Conservation (phyloP, 2,797 vertebrate genomes). For the Sebastes steindachneri region DNA sequence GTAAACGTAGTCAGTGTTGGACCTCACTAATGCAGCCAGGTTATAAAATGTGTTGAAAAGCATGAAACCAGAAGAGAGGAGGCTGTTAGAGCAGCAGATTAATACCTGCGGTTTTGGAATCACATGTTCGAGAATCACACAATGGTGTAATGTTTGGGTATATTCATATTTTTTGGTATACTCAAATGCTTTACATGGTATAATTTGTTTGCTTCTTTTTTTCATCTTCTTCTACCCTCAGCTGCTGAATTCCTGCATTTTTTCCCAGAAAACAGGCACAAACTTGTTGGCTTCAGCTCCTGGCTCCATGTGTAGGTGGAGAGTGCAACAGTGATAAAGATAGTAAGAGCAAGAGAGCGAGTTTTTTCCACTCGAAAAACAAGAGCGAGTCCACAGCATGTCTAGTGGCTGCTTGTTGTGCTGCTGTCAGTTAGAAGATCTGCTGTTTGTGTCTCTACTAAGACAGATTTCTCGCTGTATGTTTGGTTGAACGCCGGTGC, state of each 20-base stretch:
- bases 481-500: neutral
- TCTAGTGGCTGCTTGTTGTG: constrained; percentile 65
- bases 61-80: neutral
- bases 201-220: neutral
- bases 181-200: neutral
- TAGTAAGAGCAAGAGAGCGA: constrained; percentile 70
- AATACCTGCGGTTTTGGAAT: neutral
- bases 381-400: constrained; percentile 65
- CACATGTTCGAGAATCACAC: neutral
- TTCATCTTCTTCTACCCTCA: neutral
- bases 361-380: constrained; percentile 59
- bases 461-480: constrained; percentile 24
- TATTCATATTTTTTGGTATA: no score
- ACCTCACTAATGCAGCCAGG: neutral
- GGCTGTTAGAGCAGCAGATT: neutral
- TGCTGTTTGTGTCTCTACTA: constrained; percentile 25
- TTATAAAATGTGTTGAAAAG: neutral
- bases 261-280: constrained; percentile 51
- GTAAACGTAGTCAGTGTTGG: no score
- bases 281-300: constrained; percentile 63
- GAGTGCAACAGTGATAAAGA: constrained; percentile 75
- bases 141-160: neutral
- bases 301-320: constrained; percentile 71
- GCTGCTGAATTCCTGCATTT: constrained; percentile 5
- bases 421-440: constrained; percentile 26